Evolutionary conservation across 2,113 vertebrate genomes (phyloP).

Genomic region (Pseudorhombus dupliciocellatus): DNA sequence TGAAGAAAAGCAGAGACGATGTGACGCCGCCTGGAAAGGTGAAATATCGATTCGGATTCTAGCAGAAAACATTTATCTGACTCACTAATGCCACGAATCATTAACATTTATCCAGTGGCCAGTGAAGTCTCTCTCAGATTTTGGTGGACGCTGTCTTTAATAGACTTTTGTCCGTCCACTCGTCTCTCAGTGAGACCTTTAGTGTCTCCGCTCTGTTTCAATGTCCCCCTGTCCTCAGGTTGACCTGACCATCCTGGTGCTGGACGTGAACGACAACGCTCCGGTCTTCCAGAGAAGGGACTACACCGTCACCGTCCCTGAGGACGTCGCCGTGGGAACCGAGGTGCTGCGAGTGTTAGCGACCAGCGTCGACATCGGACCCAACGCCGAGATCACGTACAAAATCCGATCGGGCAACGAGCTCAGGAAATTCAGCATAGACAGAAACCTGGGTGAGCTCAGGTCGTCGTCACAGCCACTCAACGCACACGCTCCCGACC

Average conservation of each 20-base stretch:
- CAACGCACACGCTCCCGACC: too few relatives aligned
- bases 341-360: slow-evolving; percentile 90
- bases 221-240: slow-evolving; percentile 65
- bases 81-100: not conserved
- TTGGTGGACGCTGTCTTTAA: slow-evolving; percentile 1
- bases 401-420: slow-evolving; percentile 92
- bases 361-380: slow-evolving; percentile 93
- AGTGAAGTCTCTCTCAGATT: not conserved
- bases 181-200: slow-evolving; percentile 20
- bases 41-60: not conserved
- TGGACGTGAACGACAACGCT: slow-evolving; percentile 97
- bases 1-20: not conserved
- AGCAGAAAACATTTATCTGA: slow-evolving; percentile 15
- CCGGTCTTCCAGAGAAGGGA: slow-evolving; percentile 94
- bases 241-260: slow-evolving; percentile 89
- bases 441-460: slow-evolving; percentile 83
- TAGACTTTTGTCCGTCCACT: slow-evolving; percentile 17
- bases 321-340: slow-evolving; percentile 89
- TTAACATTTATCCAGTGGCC: not conserved
- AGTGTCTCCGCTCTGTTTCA: slow-evolving; percentile 14
- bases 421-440: slow-evolving; percentile 88
- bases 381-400: slow-evolving; percentile 93
- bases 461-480: too few relatives aligned
- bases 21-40: not conserved
- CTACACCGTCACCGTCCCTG: slow-evolving; percentile 89